These are phyloP conservation scores for Corythaeola cristata DNA, from an alignment of 2,113 vertebrate species.

Conservation along the genomic window DNA sequence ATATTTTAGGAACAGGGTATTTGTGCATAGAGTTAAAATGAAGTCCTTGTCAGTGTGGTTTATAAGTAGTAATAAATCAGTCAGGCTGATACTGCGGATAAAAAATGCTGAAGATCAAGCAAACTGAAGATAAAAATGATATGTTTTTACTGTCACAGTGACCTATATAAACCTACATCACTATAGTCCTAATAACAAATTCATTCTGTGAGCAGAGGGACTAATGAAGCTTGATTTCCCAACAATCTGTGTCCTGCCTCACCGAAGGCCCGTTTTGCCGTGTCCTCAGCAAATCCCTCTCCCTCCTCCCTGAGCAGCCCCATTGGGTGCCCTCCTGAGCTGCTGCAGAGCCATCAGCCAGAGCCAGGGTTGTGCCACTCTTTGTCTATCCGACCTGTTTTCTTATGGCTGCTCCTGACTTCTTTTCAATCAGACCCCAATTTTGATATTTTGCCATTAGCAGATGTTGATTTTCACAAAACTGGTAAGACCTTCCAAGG, in stretches of 20 bases:
- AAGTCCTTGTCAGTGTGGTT: not conserved
- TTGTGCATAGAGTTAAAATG: not conserved
- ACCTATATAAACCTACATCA: conserved; percentile 39
- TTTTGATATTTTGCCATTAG: not conserved
- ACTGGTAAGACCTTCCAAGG: not conserved
- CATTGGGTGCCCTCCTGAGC: rapidly evolving
- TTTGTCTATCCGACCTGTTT: not conserved
- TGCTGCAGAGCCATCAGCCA: not conserved
- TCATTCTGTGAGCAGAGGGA: not conserved
- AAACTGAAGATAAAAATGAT: conserved; percentile 18
- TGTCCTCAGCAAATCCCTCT: not conserved
- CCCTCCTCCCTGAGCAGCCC: not conserved
- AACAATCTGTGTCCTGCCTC: not conserved
- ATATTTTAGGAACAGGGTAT: not conserved
- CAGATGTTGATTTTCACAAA: not conserved
- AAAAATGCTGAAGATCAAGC: conserved; percentile 22
- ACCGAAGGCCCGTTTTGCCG: not conserved
- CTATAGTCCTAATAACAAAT: not conserved
- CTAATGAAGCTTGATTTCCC: not conserved
- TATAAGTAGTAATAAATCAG: conserved; percentile 18
- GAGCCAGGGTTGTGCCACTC: not conserved
- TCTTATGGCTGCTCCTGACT: not conserved
- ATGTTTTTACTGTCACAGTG: conserved; percentile 30
- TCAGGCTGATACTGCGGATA: not conserved
- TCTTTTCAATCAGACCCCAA: not conserved